Evolutionary conservation across 2,888 invertebrate genomes (phyloP), one percentile per base, ranked within the genome.

Genomic region (Tiphia femorata): DNA sequence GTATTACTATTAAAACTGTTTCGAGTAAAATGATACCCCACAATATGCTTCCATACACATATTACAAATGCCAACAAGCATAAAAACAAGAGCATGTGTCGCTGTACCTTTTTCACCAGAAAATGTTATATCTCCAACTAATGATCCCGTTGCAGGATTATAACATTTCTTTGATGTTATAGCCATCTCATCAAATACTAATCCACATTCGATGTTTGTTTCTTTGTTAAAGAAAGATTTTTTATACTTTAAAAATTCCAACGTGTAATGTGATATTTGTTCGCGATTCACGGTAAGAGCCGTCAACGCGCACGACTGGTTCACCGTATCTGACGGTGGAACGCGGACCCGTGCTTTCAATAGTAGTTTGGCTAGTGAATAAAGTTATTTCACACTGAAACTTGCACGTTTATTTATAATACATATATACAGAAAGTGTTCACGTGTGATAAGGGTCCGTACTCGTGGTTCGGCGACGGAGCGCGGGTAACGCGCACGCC

Each of bases 21-120:
- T 20, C 29, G 50, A n/a, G 64, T 65, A 19, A 57, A 59, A 17
- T 67, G 14, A 14, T 64, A 55, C 8, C 43, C 57, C 6, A 64
- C 44, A 6, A 57, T 29, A 55, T 67, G 67, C 8, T 67, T 67
- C 59, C 55, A 65, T 6, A n/a, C n/a, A n/a, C n/a, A 54, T 3
- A 29, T 29, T 44, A 23, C 30, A 16, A 14, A 60, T 51, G n/a
- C 67, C 64, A 16, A 54, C 58, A 29, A 66, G 47, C 50, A 64
- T 52, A 35, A 58, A 62, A 8, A 61, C 58, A 19, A 64, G 30
- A 40, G 43, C 57, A 37, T 63, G 52, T 7, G 53, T 60, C 12
- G 52, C 60, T 14, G 4, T 19, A 8, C 38, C 30, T 56, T 33
- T 37, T 7, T 48, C 43, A 6, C 12, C n/a, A 1, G 59, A 53